Base-by-base conservation (phyloP, 2,888 invertebrate species). In the Hirudinaria manillensis region DNA sequence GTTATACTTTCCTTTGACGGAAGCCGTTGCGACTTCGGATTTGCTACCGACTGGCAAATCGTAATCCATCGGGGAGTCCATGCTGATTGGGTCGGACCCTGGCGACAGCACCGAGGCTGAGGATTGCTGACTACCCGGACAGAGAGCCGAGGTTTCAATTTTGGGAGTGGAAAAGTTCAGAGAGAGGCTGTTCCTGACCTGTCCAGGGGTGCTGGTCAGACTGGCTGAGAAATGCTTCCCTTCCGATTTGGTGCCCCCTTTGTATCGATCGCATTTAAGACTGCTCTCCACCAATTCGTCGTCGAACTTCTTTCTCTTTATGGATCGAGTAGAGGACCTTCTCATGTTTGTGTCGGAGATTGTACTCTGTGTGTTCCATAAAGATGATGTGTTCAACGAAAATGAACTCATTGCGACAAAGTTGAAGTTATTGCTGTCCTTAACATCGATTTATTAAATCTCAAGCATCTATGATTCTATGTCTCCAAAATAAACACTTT, bases 271-370 rank as follows among this genome's bases (percentile, higher is more conserved):
- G 65, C 29, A 10, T 65, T 65, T 51, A 76, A 92, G 86, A 84
- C 93, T 93, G 80, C 93, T 93, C 81, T 97, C 96, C 0, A 97
- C 96, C 76, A 97, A 87, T 86, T 98, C 97, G 88, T 97, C 97
- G 84, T 97, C 97, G 86, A 97, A 97, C 81, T 95, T 92, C 81
- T 93, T 91, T 0, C 97, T 89, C 85, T 96, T 97, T 81, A 97
- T 96, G 0, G 95, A 95, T 76, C 97, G 89, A 38, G 93, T 93
- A 19, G 95, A 95, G 84, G 94, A 93, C 83, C 83, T 79, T 13
- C 84, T 70, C 34, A 70, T 75, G 32, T 72, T 66, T 2, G 51
- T 66, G n/a, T 74, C 74, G 16, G 45, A 34, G 19, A 32, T 19
- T 24, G 56, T 27, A 3, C 24, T 32, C 13, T 56, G 72, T 0